Percentiles rank a stretch among this genome's conserved stretches.
Conservation (phyloP, 1,140 invertebrate genomes). For the Riptortus pedestris region DNA sequence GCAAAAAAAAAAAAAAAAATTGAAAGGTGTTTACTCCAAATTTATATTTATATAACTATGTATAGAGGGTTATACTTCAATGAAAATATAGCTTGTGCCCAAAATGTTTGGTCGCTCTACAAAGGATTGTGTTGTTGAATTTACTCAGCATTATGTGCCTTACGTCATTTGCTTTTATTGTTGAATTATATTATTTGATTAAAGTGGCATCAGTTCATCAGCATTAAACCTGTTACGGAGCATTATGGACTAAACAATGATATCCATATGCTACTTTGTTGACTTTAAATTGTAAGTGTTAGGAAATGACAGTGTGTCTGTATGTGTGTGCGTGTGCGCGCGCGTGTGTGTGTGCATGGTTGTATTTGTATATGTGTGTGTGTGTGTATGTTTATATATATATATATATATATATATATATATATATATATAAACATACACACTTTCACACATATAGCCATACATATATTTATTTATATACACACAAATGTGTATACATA, state of each 20-base stretch:
- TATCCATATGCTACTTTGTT: conserved; percentile 4
- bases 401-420: no score
- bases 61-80: conserved; percentile 12
- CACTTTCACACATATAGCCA: no score
- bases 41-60: neutral
- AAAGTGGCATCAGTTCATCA: conserved; percentile 23
- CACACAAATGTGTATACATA: no score
- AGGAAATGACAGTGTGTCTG: conserved; percentile 3
- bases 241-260: conserved; percentile 13
- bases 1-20: neutral
- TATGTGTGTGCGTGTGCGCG: conserved; percentile 1
- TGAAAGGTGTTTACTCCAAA: neutral
- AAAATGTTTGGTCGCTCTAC: conserved; percentile 24
- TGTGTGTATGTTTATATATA: no score
- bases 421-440: no score
- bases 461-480: no score
- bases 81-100: conserved; percentile 23
- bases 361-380: no score
- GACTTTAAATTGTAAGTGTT: conserved; percentile 8
- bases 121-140: conserved; percentile 33
- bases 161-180: conserved; percentile 33
- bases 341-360: no score
- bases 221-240: conserved; percentile 8
- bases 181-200: conserved; percentile 30
- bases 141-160: conserved; percentile 34